Percentiles rank a stretch among this genome's conserved stretches.
Evolutionary conservation across 2,113 vertebrate species (phyloP).

Genomic region (Lathamus discolor): DNA sequence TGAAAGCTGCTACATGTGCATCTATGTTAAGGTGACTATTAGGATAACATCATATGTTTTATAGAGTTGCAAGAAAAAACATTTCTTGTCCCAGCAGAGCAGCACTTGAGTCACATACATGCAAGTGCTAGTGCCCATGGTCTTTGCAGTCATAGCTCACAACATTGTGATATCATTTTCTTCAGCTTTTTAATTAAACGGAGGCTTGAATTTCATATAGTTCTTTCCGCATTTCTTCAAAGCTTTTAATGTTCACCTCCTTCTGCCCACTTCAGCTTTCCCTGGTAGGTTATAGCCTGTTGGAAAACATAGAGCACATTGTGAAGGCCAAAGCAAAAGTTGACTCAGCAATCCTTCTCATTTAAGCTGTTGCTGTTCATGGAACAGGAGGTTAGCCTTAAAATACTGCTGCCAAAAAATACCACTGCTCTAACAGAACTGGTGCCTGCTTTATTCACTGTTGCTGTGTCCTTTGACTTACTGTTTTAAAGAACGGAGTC

Average conservation of each 20-base stretch:
- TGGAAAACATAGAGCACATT: conserved; percentile 53
- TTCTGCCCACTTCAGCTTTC: background rate
- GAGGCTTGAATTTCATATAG: background rate
- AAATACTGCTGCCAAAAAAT: conserved; percentile 38
- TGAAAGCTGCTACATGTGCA: background rate
- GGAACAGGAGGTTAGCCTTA: conserved; percentile 44
- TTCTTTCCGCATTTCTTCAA: background rate
- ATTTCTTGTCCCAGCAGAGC: background rate
- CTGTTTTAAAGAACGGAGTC: background rate
- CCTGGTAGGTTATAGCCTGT: background rate
- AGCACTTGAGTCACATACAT: background rate
- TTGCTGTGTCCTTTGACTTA: background rate
- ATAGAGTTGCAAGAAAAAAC: background rate
- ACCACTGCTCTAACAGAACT: background rate
- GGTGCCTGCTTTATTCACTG: conserved; percentile 16
- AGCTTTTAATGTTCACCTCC: background rate
- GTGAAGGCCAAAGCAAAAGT: conserved; percentile 28
- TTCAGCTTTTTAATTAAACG: background rate
- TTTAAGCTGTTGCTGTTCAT: background rate
- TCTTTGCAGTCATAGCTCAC: background rate
- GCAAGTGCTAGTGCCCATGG: background rate
- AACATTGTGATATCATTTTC: background rate
- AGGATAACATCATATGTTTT: background rate
- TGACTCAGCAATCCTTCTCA: conserved; percentile 1
- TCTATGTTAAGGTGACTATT: background rate